Percentiles rank a stretch among this genome's conserved stretches.
Conservation (phyloP, 2,888 invertebrate species). For the Melangyna quadrimaculata region DNA sequence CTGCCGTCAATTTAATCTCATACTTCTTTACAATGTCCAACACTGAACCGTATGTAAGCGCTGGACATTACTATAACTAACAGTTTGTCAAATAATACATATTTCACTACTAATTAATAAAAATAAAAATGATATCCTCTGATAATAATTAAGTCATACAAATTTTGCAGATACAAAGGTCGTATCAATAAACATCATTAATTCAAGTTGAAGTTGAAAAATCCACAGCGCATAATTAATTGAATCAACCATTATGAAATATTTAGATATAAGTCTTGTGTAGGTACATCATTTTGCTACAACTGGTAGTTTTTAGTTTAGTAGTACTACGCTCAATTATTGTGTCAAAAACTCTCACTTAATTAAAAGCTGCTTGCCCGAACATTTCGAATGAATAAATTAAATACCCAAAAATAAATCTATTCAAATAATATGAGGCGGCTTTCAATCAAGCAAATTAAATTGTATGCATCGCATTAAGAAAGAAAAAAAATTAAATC, state of each 20-base stretch:
- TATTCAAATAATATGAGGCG: background rate
- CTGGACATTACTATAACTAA: too few relatives aligned
- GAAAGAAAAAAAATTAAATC: background rate
- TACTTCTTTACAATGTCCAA: too few relatives aligned
- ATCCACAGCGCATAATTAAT: background rate
- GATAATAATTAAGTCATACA: background rate
- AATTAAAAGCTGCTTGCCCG: slow-evolving; percentile 4
- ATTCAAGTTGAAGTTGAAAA: background rate
- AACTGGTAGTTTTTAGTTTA: background rate
- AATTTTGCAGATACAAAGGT: background rate
- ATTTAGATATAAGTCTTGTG: background rate
- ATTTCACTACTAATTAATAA: background rate
- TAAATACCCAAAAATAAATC: background rate
- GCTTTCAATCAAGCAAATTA: slow-evolving; percentile 18
- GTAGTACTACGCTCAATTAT: background rate
- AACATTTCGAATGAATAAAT: background rate
- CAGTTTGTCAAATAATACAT: too few relatives aligned
- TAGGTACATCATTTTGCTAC: background rate
- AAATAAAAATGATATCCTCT: background rate
- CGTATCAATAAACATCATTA: background rate
- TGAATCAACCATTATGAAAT: background rate
- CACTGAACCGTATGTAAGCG: too few relatives aligned
- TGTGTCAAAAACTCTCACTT: background rate
- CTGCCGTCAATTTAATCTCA: too few relatives aligned
- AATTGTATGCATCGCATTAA: background rate